phyloP scores from a whole-genome alignment of 2,797 vertebrate genomes.

The Thripadectes ignobilis region DNA sequence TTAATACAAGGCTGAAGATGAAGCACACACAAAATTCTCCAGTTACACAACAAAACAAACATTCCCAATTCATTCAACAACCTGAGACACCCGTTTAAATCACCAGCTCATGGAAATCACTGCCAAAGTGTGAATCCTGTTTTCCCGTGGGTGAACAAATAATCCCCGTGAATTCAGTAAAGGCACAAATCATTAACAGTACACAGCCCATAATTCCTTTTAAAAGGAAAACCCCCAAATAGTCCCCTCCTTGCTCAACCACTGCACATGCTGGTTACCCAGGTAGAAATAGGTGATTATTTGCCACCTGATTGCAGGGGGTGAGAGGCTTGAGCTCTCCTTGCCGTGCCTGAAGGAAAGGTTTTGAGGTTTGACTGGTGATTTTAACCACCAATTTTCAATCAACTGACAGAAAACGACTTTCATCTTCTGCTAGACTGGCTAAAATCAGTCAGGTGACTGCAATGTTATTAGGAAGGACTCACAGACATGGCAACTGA shows the following conservation, averaged over 20 bases:
- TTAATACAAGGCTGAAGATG: not conserved
- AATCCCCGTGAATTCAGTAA: not conserved
- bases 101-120: not conserved
- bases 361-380: not conserved
- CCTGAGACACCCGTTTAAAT: not conserved
- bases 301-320: not conserved
- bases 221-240: rapidly evolving
- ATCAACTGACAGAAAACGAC: not conserved
- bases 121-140: not conserved
- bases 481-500: not conserved
- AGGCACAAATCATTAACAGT: not conserved
- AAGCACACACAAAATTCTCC: not conserved
- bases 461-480: not conserved
- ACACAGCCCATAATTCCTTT: not conserved
- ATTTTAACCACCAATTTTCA: not conserved
- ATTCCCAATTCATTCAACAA: not conserved
- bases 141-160: not conserved
- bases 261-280: not conserved
- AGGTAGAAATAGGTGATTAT: not conserved
- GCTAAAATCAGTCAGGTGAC: not conserved
- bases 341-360: not conserved
- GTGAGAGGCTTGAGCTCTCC: not conserved
- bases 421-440: not conserved
- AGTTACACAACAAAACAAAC: not conserved
- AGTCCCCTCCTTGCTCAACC: not conserved